A percentile compares a stretch with the other conserved stretches of the same genome.
These are phyloP conservation scores for Tetragonula clypearis DNA, from an alignment of 1,140 invertebrate genomes.

Conservation along the genomic window DNA sequence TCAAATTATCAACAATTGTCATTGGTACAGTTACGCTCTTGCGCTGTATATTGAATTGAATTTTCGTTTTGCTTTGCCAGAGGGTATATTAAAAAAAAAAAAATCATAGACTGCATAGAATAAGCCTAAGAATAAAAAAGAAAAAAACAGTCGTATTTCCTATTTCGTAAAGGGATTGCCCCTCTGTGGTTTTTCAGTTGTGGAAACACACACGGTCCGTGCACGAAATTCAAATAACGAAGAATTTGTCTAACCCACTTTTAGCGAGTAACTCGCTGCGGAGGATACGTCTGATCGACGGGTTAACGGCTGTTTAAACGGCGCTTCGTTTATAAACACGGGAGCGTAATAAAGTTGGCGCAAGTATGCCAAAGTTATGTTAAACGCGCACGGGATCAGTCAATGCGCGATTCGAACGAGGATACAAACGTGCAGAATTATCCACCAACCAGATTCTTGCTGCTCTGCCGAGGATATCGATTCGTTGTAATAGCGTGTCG, in stretches of 20 bases:
- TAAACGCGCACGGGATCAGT: background rate
- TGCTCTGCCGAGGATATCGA: background rate
- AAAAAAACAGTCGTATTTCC: background rate
- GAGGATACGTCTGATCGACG: background rate
- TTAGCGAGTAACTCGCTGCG: background rate
- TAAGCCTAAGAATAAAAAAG: background rate
- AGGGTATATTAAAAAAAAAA: too few species aligned
- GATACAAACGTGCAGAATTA: background rate
- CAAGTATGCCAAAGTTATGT: background rate
- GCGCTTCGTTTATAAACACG: background rate
- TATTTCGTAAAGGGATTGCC: background rate
- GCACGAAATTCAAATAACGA: conserved; percentile 6
- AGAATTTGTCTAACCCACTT: conserved; percentile 25
- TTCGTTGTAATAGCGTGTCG: background rate
- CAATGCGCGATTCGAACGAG: background rate
- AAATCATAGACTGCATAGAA: too few species aligned
- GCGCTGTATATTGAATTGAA: too few species aligned
- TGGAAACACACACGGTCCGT: background rate
- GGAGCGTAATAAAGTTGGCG: background rate
- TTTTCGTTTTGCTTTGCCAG: too few species aligned
- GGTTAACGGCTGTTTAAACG: conserved; percentile 1
- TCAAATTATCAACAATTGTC: too few species aligned
- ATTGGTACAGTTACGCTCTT: too few species aligned
- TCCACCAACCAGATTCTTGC: background rate
- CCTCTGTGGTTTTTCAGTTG: background rate